These are phyloP conservation scores for Fragum sueziense DNA, from an alignment of 2,888 invertebrate species.

Conservation along the genomic window DNA sequence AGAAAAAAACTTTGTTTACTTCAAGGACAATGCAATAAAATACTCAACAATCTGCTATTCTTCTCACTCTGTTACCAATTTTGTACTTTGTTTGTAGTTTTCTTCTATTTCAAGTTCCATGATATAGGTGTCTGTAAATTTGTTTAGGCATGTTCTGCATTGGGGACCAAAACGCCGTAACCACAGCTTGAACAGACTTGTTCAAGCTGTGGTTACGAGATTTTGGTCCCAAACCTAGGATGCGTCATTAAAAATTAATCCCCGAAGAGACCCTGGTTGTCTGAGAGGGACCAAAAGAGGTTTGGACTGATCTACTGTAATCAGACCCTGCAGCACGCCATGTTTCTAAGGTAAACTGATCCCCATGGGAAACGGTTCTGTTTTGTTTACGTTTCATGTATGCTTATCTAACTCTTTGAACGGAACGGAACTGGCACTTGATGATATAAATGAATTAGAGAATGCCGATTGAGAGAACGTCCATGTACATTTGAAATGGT, in stretches of 20 bases:
- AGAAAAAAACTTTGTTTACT: neutral
- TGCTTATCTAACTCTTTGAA: neutral
- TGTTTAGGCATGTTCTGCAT: neutral
- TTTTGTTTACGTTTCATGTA: neutral
- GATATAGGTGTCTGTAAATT: neutral
- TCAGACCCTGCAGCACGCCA: neutral
- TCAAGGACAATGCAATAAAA: neutral
- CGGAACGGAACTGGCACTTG: no score
- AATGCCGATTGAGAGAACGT: no score
- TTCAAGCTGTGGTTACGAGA: no score
- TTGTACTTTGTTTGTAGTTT: neutral
- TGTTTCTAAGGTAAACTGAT: conserved; percentile 2
- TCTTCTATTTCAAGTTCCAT: neutral
- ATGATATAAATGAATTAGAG: no score
- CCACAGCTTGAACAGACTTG: no score
- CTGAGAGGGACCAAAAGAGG: neutral
- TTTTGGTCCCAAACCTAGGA: no score
- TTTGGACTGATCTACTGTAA: neutral
- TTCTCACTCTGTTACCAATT: neutral
- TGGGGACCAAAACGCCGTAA: no score
- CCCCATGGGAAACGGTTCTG: neutral
- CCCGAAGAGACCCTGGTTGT: neutral
- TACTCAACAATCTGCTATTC: no score
- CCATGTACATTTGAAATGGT: no score
- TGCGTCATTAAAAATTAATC: conserved; percentile 4